Evolutionary conservation across 2,888 invertebrate genomes (phyloP).

Genomic region (Melanostoma scalare): DNA sequence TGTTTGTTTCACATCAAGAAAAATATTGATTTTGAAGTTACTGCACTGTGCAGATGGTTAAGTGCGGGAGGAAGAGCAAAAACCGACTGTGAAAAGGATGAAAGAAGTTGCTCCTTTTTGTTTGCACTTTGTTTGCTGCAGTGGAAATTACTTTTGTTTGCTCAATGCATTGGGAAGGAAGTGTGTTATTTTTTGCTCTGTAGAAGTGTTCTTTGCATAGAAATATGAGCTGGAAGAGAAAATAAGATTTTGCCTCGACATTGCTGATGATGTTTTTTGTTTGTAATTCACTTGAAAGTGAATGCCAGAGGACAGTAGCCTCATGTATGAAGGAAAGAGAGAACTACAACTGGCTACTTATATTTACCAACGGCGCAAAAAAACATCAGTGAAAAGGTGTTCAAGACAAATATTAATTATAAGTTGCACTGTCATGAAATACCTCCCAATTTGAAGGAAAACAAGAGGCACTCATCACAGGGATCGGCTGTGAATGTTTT

Average conservation of each 20-base stretch:
- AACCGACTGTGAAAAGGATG: constrained; percentile 12
- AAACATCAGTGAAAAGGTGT: no score
- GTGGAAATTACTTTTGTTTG: constrained; percentile 65
- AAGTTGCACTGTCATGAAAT: no score
- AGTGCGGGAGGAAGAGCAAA: constrained; percentile 3
- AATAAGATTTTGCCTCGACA: not conserved
- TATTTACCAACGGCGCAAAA: no score
- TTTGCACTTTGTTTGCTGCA: constrained; percentile 58
- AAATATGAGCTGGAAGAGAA: constrained; percentile 20
- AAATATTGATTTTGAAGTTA: constrained; percentile 69
- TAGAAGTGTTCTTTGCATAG: constrained; percentile 39
- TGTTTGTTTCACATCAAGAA: constrained; percentile 49
- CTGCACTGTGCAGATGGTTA: constrained; percentile 41
- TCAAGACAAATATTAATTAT: no score
- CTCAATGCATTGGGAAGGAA: constrained; percentile 58
- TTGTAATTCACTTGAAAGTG: no score
- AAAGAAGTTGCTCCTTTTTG: constrained; percentile 32
- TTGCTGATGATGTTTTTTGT: no score
- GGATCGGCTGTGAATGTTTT: no score
- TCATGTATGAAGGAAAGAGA: no score
- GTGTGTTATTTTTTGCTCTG: constrained; percentile 44
- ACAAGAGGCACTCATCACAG: no score
- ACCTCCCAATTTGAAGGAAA: no score
- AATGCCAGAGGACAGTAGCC: no score
- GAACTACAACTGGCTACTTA: no score